A percentile compares a stretch with the other conserved stretches of the same genome.
Evolutionary conservation across 2,888 invertebrate species (phyloP).

Genomic region (Chromoteleia sp.): DNA sequence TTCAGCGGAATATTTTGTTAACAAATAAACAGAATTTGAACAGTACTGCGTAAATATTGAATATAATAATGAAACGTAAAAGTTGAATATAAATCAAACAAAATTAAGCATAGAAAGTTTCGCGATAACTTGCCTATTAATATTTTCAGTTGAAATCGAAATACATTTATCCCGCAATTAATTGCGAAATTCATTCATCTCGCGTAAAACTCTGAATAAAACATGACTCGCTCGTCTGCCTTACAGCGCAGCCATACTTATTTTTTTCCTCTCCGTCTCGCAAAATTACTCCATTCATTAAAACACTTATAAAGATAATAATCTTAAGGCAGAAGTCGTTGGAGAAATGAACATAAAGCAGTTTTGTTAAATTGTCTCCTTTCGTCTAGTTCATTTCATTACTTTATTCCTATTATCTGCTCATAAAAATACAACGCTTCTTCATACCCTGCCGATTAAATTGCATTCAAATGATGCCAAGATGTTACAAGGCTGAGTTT

Average conservation of each 20-base stretch:
- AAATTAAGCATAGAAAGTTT: neutral
- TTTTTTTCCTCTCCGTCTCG: slow-evolving; percentile 20
- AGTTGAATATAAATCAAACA: neutral
- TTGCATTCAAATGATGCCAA: slow-evolving; percentile 25
- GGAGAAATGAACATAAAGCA: slow-evolving; percentile 55
- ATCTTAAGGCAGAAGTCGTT: slow-evolving; percentile 45
- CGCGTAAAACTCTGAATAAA: slow-evolving; percentile 15
- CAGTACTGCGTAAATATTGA: too few relatives aligned
- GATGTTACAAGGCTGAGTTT: slow-evolving; percentile 11
- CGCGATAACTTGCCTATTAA: neutral
- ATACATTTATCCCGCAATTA: slow-evolving; percentile 7
- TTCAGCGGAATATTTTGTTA: neutral
- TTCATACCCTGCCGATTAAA: slow-evolving; percentile 23
- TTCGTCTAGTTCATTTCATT: slow-evolving; percentile 49
- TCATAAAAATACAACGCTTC: slow-evolving; percentile 49
- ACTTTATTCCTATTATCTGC: slow-evolving; percentile 47
- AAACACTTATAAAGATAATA: slow-evolving; percentile 58
- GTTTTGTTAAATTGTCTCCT: slow-evolving; percentile 46
- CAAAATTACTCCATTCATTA: slow-evolving; percentile 56
- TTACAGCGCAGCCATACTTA: neutral
- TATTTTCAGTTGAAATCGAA: slow-evolving; percentile 9
- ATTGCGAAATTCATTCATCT: slow-evolving; percentile 26
- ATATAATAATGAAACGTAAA: neutral
- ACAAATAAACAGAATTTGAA: neutral
- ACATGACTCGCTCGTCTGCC: neutral